phyloP scores from a whole-genome alignment of 2,113 vertebrate genomes.

The Microcebus griseorufus region DNA sequence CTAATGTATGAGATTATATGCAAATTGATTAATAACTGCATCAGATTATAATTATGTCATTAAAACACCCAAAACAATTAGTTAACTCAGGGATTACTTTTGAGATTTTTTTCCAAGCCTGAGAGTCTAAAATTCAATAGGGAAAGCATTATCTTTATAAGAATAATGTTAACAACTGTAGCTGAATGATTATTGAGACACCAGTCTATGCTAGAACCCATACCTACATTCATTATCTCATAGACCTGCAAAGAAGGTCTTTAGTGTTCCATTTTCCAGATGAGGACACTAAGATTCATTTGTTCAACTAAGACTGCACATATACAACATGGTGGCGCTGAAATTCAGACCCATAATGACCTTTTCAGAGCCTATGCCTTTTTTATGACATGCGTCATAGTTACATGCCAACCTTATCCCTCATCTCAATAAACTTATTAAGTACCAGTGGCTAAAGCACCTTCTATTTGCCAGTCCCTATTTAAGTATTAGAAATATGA shows the following conservation, averaged over 20 bases:
- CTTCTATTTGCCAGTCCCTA: neutral
- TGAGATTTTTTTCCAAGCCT: neutral
- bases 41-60: constrained; percentile 1
- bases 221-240: neutral
- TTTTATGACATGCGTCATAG: neutral
- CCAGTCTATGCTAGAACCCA: neutral
- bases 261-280: neutral
- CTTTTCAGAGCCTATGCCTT: neutral
- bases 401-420: neutral
- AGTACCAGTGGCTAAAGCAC: neutral
- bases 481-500: constrained; percentile 34
- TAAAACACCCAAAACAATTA: constrained; percentile 31
- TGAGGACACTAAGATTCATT: neutral
- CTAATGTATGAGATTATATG: neutral
- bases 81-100: neutral
- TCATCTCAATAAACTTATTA: neutral
- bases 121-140: constrained; percentile 7
- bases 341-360: neutral
- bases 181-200: neutral
- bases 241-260: neutral
- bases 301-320: neutral
- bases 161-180: neutral
- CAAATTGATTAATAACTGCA: neutral
- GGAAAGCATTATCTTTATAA: neutral
- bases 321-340: neutral